These are phyloP conservation scores for Drosophila elegans DNA, from an alignment of 1,140 invertebrate genomes.

Conservation along the genomic window DNA sequence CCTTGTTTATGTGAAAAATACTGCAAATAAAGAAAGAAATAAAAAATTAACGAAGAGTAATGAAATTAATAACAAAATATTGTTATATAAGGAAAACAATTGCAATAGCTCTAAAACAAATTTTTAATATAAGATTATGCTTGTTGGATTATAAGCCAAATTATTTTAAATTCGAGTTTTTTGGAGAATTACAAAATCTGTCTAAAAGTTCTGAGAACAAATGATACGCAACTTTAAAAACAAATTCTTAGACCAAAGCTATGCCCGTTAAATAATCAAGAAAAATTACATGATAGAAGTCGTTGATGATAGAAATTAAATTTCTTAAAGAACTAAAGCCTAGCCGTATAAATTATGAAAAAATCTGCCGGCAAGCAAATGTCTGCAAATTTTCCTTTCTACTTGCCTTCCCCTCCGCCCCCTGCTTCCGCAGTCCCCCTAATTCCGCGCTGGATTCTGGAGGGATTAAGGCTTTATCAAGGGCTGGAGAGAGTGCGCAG, in stretches of 20 bases:
- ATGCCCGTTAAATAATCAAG: neutral
- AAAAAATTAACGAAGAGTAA: slow-evolving; percentile 8
- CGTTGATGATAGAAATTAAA: neutral
- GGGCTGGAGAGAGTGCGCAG: slow-evolving; percentile 3
- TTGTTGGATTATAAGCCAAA: too few relatives aligned
- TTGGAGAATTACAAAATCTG: too few relatives aligned
- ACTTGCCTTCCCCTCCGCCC: slow-evolving; percentile 8
- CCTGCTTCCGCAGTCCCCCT: neutral
- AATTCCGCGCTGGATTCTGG: slow-evolving; percentile 11
- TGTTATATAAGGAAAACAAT: neutral
- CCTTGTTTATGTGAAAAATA: slow-evolving; percentile 31
- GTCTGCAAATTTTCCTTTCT: slow-evolving; percentile 32
- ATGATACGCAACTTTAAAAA: too few relatives aligned
- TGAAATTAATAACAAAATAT: neutral
- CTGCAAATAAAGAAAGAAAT: slow-evolving; percentile 32
- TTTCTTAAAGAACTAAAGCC: neutral
- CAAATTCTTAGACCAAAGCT: too few relatives aligned
- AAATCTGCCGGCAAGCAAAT: slow-evolving; percentile 39
- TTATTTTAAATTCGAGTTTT: too few relatives aligned
- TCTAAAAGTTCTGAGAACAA: too few relatives aligned
- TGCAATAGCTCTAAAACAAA: too few relatives aligned
- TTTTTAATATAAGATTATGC: too few relatives aligned
- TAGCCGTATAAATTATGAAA: slow-evolving; percentile 18
- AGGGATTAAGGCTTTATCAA: slow-evolving; percentile 24
- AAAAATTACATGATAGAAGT: neutral